Percentiles rank a stretch among this genome's conserved stretches.
phyloP scores from a whole-genome alignment of 1,140 invertebrate species.

The Colletes latitarsis region DNA sequence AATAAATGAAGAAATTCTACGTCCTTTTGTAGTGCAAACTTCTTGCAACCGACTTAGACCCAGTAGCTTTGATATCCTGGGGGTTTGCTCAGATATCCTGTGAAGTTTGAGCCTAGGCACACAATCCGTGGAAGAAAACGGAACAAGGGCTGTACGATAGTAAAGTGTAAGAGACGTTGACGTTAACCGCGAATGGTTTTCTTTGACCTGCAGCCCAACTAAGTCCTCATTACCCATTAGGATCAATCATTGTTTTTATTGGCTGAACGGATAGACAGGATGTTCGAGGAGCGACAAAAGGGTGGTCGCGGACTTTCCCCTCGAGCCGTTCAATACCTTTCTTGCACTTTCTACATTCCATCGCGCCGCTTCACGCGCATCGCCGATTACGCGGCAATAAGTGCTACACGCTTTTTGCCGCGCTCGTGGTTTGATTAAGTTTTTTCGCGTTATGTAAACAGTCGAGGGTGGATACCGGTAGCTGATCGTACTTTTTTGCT shows the following conservation, averaged over 20 bases:
- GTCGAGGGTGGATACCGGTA: conserved; percentile 21
- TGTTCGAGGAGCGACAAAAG: conserved; percentile 34
- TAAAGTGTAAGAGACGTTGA: conserved; percentile 44
- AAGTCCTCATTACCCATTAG: conserved; percentile 55
- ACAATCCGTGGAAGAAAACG: conserved; percentile 28
- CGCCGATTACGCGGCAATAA: conserved; percentile 46
- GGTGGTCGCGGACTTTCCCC: conserved; percentile 28
- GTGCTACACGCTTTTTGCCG: conserved; percentile 41
- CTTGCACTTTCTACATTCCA: conserved; percentile 32
- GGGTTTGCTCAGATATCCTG: too few relatives aligned
- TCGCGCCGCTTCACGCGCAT: conserved; percentile 35
- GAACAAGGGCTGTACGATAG: conserved; percentile 19
- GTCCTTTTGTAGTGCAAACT: too few relatives aligned
- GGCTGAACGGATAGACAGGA: not conserved
- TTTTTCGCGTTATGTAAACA: conserved; percentile 49
- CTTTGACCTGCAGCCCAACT: conserved; percentile 35
- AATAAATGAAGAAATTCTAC: too few relatives aligned
- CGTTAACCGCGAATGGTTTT: conserved; percentile 61
- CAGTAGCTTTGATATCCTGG: too few relatives aligned
- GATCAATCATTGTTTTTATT: conserved; percentile 60
- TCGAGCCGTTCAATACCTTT: conserved; percentile 31
- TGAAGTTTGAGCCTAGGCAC: not conserved
- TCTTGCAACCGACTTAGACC: too few relatives aligned
- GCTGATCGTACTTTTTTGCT: not conserved
- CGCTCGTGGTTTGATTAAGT: conserved; percentile 35